Percentiles rank a stretch among this genome's conserved stretches.
Conservation (phyloP, 2,113 vertebrate genomes). For the Brevimyrus niger region DNA sequence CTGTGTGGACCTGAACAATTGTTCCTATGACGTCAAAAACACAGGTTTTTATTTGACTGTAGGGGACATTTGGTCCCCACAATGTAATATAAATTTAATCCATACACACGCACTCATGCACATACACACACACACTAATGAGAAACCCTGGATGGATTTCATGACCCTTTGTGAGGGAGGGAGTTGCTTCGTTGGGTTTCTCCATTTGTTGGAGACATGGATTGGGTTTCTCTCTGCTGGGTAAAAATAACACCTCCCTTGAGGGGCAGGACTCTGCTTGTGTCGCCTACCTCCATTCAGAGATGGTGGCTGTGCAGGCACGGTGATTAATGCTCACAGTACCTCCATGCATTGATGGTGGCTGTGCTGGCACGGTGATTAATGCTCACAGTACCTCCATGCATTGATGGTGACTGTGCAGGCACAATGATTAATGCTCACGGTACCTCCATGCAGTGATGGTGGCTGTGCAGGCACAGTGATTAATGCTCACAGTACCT, state of each 20-base stretch:
- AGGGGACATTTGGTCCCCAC: too few species aligned
- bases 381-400: too few species aligned
- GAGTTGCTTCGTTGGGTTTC: not conserved
- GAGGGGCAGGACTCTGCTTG: not conserved
- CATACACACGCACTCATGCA: not conserved
- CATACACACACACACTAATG: not conserved
- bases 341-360: not conserved
- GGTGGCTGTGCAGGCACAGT: too few species aligned
- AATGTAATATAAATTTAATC: too few species aligned
- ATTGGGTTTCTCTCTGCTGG: not conserved
- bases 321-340: not conserved
- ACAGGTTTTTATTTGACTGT: too few species aligned
- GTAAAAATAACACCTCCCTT: not conserved
- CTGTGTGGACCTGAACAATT: too few species aligned
- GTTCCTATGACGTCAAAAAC: too few species aligned
- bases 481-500: too few species aligned
- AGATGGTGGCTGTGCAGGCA: not conserved
- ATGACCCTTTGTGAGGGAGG: not conserved
- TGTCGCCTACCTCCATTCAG: not conserved
- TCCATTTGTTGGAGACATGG: not conserved
- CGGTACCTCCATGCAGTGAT: too few species aligned
- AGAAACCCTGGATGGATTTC: not conserved
- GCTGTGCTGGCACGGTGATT: not conserved
- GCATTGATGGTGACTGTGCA: too few species aligned
- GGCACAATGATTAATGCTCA: too few species aligned